Evolutionary conservation across 1,140 invertebrate species (phyloP).

Genomic region (Drosophila ananassae): DNA sequence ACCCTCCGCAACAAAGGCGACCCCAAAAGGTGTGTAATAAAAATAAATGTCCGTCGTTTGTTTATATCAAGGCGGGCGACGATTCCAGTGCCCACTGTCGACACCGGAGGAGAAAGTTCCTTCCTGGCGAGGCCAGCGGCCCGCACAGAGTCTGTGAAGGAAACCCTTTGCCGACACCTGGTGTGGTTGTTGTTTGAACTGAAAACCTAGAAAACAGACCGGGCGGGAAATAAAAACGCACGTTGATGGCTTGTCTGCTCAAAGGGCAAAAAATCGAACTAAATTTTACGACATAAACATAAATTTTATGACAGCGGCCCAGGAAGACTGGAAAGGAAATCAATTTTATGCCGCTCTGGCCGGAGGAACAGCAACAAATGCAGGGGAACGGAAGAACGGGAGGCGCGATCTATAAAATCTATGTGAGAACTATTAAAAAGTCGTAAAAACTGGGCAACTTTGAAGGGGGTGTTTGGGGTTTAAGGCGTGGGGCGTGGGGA

Average conservation of each 20-base stretch:
- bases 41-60: conserved; percentile 84
- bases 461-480: conserved; percentile 8
- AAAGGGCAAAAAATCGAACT: conserved; percentile 70
- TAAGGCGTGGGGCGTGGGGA: not conserved
- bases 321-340: conserved; percentile 64
- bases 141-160: conserved; percentile 3
- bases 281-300: conserved; percentile 83
- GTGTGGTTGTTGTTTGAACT: conserved; percentile 30
- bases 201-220: conserved; percentile 17
- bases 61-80: conserved; percentile 81
- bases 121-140: conserved; percentile 43
- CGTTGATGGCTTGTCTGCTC: conserved; percentile 17
- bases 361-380: conserved; percentile 64
- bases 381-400: conserved; percentile 40
- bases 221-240: conserved; percentile 18
- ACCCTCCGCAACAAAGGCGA: conserved; percentile 15
- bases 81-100: conserved; percentile 21
- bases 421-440: conserved; percentile 84
- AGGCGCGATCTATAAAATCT: conserved; percentile 75
- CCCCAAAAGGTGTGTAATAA: conserved; percentile 82
- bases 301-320: conserved; percentile 78
- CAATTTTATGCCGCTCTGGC: conserved; percentile 81
- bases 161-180: conserved; percentile 54
- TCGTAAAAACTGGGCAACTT: conserved; percentile 64
- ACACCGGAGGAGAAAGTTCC: conserved; percentile 24